phyloP scores from a whole-genome alignment of 2,888 invertebrate genomes.

The Stictocephala bisonia region DNA sequence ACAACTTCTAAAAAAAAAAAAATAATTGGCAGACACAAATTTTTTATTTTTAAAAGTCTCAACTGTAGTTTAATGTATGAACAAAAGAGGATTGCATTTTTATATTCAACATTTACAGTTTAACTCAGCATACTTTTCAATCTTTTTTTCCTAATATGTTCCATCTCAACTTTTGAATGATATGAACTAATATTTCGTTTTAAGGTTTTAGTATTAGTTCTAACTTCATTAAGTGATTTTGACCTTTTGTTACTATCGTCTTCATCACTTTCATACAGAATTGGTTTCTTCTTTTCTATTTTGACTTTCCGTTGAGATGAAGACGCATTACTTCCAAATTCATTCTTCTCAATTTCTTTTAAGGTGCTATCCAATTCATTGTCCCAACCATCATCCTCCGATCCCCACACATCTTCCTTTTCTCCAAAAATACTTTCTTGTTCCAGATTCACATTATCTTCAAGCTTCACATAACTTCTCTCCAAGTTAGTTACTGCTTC shows the following conservation, averaged over 20 bases:
- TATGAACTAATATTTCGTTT: not conserved
- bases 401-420: conserved; percentile 14
- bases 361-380: conserved; percentile 2
- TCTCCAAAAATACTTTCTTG: not conserved
- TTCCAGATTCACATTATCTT: conserved; percentile 15
- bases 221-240: not conserved
- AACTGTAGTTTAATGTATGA: no score
- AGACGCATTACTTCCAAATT: not conserved
- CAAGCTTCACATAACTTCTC: not conserved
- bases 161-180: not conserved
- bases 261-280: conserved; percentile 25
- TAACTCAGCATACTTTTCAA: not conserved
- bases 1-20: no score
- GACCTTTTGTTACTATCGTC: not conserved
- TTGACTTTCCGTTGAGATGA: not conserved
- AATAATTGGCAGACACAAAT: no score
- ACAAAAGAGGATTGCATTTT: no score
- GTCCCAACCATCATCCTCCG: not conserved
- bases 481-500: not conserved
- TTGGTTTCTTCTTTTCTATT: not conserved
- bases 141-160: not conserved
- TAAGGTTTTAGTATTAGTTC: not conserved
- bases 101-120: no score
- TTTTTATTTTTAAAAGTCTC: no score
- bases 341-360: not conserved